These are phyloP conservation scores for Calidris pugnax DNA, from an alignment of 2,113 vertebrate species.

Conservation along the genomic window DNA sequence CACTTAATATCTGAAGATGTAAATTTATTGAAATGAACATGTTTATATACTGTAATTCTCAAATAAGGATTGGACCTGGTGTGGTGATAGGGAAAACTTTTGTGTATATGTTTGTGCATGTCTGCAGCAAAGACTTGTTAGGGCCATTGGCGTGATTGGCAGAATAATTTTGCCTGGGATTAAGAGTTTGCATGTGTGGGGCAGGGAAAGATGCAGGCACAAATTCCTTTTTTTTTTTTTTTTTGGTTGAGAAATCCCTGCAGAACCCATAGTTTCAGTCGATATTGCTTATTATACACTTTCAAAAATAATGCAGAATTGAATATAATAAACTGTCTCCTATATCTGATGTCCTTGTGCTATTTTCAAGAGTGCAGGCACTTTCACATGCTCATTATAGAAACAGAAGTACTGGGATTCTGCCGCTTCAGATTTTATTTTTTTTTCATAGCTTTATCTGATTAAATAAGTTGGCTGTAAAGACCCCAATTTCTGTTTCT, in stretches of 20 bases:
- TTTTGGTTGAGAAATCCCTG: background rate
- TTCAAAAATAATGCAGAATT: background rate
- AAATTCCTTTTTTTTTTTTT: background rate
- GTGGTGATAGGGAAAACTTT: background rate
- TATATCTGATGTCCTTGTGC: background rate
- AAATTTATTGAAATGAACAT: background rate
- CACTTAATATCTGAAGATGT: background rate
- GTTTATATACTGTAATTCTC: background rate
- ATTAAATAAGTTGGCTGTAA: background rate
- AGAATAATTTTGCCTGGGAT: background rate
- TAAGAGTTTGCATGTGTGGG: background rate
- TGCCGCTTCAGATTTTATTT: background rate
- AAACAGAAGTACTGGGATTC: background rate
- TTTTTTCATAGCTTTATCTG: background rate
- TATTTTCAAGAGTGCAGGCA: background rate
- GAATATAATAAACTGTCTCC: background rate
- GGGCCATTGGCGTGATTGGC: background rate
- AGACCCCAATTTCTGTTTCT: background rate
- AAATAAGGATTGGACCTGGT: background rate
- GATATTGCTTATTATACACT: background rate
- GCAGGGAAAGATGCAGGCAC: background rate
- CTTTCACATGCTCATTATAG: background rate
- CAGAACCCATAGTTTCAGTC: background rate
- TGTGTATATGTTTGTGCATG: background rate
- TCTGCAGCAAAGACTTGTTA: background rate